Evolutionary conservation across 2,113 vertebrate species (phyloP).

Genomic region (Dromiciops gliroides): DNA sequence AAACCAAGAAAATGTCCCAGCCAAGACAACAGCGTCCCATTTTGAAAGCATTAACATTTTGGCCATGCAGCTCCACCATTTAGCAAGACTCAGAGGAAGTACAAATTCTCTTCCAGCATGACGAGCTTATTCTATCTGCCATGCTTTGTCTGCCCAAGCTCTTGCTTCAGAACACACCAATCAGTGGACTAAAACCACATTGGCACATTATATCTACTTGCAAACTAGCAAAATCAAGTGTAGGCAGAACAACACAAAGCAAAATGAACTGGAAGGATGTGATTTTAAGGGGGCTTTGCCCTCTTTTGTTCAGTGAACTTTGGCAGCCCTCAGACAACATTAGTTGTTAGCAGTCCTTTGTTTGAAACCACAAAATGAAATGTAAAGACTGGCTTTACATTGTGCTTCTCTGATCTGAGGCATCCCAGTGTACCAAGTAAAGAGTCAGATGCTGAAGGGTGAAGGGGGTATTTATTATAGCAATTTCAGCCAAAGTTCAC

Average conservation of each 20-base stretch:
- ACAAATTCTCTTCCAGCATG: conserved; percentile 55
- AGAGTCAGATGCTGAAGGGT: conserved; percentile 57
- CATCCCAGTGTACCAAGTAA: conserved; percentile 65
- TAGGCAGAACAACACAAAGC: conserved; percentile 69
- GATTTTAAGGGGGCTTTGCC: conserved; percentile 82
- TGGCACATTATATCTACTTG: conserved; percentile 78
- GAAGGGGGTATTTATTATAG: conserved; percentile 60
- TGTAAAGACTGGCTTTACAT: conserved; percentile 75
- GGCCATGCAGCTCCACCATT: neutral
- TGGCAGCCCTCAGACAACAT: conserved; percentile 74
- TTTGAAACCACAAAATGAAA: conserved; percentile 64
- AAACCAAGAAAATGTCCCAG: neutral
- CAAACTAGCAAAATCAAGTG: conserved; percentile 82
- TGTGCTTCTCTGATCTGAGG: conserved; percentile 47
- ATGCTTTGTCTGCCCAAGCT: conserved; percentile 73
- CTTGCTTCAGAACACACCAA: conserved; percentile 79
- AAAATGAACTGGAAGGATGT: conserved; percentile 83
- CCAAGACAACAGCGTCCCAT: conserved; percentile 2
- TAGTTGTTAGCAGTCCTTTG: conserved; percentile 54
- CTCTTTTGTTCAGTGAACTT: conserved; percentile 81
- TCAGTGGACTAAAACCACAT: conserved; percentile 73
- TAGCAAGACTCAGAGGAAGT: conserved; percentile 13
- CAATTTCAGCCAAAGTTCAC: neutral
- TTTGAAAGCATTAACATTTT: conserved; percentile 10
- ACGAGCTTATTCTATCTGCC: conserved; percentile 70